phyloP scores from a whole-genome alignment of 2,113 vertebrate species.

The Vidua chalybeata region DNA sequence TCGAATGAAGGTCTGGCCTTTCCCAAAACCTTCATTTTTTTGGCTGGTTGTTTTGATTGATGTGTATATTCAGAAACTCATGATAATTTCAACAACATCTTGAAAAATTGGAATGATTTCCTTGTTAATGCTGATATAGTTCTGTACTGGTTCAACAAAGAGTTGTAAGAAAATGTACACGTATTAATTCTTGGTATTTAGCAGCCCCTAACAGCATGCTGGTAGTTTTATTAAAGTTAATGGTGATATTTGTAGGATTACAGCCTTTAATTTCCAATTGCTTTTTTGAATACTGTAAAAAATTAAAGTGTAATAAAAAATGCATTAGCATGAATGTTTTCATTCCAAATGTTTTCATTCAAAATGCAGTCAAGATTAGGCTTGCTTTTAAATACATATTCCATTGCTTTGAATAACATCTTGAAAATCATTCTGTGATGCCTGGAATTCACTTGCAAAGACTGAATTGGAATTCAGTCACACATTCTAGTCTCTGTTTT shows the following conservation, averaged over 20 bases:
- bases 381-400: neutral
- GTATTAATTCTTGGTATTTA: neutral
- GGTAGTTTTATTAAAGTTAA: neutral
- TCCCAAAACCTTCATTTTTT: neutral
- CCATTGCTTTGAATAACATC: neutral
- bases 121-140: neutral
- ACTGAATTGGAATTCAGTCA: constrained; percentile 15
- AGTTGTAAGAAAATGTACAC: neutral
- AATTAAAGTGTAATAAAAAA: neutral
- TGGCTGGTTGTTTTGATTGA: neutral
- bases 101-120: neutral
- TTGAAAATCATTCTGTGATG: constrained; percentile 14
- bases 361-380: constrained; percentile 11
- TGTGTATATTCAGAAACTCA: neutral
- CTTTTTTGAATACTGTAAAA: neutral
- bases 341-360: neutral
- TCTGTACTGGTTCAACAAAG: neutral
- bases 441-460: constrained; percentile 11
- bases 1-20: neutral
- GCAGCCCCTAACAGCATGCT: neutral
- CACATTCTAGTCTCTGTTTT: neutral
- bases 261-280: neutral
- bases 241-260: neutral
- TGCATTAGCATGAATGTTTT: neutral
- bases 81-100: neutral